Evolutionary conservation across 2,113 vertebrate species (phyloP), one percentile per base, ranked within the genome.

Genomic region (Phrynosoma platyrhinos): DNA sequence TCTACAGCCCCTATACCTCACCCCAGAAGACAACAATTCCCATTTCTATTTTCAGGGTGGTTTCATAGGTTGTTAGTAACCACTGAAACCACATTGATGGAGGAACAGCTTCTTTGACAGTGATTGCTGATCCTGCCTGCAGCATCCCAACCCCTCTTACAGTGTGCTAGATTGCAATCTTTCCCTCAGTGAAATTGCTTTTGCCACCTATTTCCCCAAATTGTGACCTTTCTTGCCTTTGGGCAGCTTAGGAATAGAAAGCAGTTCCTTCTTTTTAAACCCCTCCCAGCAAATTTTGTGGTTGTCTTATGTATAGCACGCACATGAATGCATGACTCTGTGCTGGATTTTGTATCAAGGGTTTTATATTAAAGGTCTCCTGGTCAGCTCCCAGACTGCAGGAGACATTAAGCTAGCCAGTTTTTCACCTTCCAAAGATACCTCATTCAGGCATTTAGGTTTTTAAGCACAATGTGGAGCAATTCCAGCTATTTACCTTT

Each of bases 121-220:
- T 92, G 94, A 95, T 94, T 90, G 90, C 92, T 90, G 90, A 90
- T 91, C 90, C 42, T 16, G 85, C 93, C 92, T 83, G 58, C 85
- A 95, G 95, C 92, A 92, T 92, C 75, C 88, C 80, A 69, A 91
- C 91, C 86, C 92, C 87, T 89, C 91, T 84, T 72, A 62, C 91
- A 93, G 84, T 88, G 80, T 9, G 0, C 74, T 91, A 92, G 93
- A 93, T 95, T 95, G 87, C 85, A 93, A 89, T 90, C 91, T 92
- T 93, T 89, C 89, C 90, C 87, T 95, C 87, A 0, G 20, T 94
- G 92, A 96, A 95, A 94, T 92, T 95, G 93, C 92, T 95, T 95
- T 92, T 94, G 93, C 94, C 93, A 90, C 93, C 92, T 96, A 89
- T 92, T 92, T 89, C 89, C 89, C 85, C 91, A 86, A 93, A 91